A percentile compares a stretch with the other conserved stretches of the same genome.
Evolutionary conservation across 2,113 vertebrate genomes (phyloP).

Genomic region (Climacteris rufus): DNA sequence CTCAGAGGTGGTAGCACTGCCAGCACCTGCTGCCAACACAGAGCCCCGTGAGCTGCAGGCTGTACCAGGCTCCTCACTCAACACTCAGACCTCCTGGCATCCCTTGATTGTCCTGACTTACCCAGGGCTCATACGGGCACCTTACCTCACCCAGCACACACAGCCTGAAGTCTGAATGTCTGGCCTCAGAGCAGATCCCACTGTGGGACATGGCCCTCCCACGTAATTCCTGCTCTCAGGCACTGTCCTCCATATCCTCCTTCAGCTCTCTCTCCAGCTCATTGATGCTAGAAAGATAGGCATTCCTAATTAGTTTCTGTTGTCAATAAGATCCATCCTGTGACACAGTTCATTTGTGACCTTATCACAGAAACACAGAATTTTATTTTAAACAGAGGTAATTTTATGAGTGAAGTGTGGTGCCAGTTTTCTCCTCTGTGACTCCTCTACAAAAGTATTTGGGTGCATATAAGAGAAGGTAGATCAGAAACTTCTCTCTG

Average conservation of each 20-base stretch:
- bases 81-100: neutral
- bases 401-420: neutral
- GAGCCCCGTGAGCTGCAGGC: neutral
- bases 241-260: neutral
- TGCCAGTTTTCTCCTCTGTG: neutral
- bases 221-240: neutral
- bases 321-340: neutral
- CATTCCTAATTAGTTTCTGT: neutral
- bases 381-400: neutral
- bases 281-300: neutral
- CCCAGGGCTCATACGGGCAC: neutral
- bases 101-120: neutral
- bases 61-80: neutral
- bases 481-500: neutral
- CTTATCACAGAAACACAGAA: neutral
- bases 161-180: neutral
- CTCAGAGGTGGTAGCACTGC: neutral
- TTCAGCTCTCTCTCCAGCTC: neutral
- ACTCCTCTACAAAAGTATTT: neutral
- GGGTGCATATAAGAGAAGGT: neutral
- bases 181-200: neutral
- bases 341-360: neutral
- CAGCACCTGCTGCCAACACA: neutral
- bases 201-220: neutral
- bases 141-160: fast-evolving